phyloP scores from a whole-genome alignment of 2,113 vertebrate species.

The Paralichthys olivaceus region DNA sequence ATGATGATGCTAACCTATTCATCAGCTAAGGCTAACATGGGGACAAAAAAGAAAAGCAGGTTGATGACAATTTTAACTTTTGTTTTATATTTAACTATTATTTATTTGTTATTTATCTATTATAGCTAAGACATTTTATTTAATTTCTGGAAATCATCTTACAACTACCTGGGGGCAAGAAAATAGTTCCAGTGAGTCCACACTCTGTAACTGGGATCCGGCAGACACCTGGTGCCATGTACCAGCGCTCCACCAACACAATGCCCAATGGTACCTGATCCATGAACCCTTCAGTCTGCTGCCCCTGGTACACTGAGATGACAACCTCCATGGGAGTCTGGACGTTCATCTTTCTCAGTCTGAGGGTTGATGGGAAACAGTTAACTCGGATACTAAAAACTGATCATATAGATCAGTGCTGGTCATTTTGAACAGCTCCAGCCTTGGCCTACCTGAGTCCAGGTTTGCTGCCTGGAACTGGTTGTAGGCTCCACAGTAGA shows the following conservation, averaged over 20 bases:
- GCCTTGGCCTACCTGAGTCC: slow-evolving; percentile 73
- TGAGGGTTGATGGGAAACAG: slow-evolving; percentile 32
- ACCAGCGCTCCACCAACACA: slow-evolving; percentile 77
- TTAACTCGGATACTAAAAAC: background rate
- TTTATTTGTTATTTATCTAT: too few species aligned
- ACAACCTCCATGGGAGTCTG: slow-evolving; percentile 67
- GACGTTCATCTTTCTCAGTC: slow-evolving; percentile 75
- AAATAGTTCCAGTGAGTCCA: slow-evolving; percentile 70
- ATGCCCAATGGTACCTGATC: slow-evolving; percentile 53
- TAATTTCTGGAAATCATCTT: background rate
- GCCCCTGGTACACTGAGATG: slow-evolving; percentile 74
- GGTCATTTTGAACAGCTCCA: too few species aligned
- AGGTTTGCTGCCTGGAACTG: slow-evolving; percentile 75
- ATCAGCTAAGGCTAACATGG: too few species aligned
- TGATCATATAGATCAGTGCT: background rate
- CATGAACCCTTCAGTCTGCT: slow-evolving; percentile 64
- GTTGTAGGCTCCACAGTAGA: slow-evolving; percentile 81
- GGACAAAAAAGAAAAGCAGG: too few species aligned
- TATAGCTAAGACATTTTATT: background rate
- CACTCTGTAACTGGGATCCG: slow-evolving; percentile 67
- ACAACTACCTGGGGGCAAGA: slow-evolving; percentile 77
- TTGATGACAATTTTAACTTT: too few species aligned
- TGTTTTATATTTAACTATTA: too few species aligned
- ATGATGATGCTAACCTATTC: too few species aligned
- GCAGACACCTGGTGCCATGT: slow-evolving; percentile 73